Conservation (phyloP, 1,140 invertebrate genomes). For the Meloidogyne hapla region DNA sequence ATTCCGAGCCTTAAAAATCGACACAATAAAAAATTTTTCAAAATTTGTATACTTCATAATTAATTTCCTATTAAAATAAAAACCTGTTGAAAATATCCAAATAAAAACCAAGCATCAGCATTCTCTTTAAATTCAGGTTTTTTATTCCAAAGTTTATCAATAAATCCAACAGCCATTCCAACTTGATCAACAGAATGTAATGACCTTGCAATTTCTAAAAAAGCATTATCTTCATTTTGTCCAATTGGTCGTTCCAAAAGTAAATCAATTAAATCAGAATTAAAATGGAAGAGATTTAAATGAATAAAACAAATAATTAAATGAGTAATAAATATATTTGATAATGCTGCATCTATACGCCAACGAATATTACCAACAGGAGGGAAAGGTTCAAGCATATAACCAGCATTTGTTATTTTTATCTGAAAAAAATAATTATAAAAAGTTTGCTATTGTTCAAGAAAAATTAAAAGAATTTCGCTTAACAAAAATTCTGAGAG, state of each 20-base stretch:
- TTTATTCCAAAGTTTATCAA: conserved; percentile 25
- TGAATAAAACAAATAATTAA: conserved; percentile 44
- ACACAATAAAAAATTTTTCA: too few relatives aligned
- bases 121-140: conserved; percentile 28
- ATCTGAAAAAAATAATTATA: conserved; percentile 38
- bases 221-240: conserved; percentile 43
- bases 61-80: not conserved
- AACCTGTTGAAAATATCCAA: conserved; percentile 46
- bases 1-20: too few relatives aligned
- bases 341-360: conserved; percentile 28
- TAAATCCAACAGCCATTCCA: conserved; percentile 27
- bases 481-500: too few relatives aligned
- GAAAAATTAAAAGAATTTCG: too few relatives aligned
- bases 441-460: conserved; percentile 3
- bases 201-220: conserved; percentile 44
- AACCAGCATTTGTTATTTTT: conserved; percentile 39
- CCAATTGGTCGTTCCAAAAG: conserved; percentile 39
- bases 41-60: not conserved
- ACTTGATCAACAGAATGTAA: conserved; percentile 32
- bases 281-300: conserved; percentile 28
- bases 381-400: conserved; percentile 48
- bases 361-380: conserved; percentile 24
- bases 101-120: conserved; percentile 45
- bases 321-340: conserved; percentile 45
- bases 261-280: conserved; percentile 40